Percentiles rank a stretch among this genome's conserved stretches.
phyloP scores from a whole-genome alignment of 2,113 vertebrate genomes.

The Cyprichromis sp. region DNA sequence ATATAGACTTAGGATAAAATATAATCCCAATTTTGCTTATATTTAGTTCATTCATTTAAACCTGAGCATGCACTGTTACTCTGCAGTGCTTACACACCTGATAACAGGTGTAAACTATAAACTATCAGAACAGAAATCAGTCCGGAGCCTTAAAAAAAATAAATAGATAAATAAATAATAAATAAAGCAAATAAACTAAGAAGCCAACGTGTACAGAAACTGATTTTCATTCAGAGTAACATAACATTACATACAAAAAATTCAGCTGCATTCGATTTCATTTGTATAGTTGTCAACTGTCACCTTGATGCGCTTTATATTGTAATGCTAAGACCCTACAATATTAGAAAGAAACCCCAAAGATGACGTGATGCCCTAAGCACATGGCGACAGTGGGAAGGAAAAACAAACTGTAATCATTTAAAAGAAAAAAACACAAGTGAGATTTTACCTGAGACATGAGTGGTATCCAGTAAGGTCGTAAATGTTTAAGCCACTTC shows the following conservation, averaged over 20 bases:
- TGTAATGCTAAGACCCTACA: background rate
- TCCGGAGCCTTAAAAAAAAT: background rate
- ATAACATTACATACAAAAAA: background rate
- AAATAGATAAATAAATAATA: fast-evolving
- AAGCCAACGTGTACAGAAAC: background rate
- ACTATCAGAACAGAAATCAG: background rate
- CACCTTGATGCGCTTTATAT: background rate
- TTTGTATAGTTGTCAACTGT: background rate
- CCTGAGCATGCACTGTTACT: background rate
- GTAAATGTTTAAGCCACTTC: background rate
- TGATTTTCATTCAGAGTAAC: background rate
- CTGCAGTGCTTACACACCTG: background rate
- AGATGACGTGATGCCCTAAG: background rate
- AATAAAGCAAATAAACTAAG: background rate
- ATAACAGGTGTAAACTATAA: background rate
- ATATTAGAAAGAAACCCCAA: fast-evolving
- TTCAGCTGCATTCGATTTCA: background rate
- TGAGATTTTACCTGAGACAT: background rate
- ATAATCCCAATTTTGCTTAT: background rate
- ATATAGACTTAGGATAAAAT: background rate
- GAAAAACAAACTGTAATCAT: background rate
- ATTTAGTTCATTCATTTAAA: background rate
- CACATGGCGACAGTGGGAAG: background rate
- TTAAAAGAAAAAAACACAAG: background rate
- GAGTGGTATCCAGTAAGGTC: background rate